These are phyloP conservation scores for Leptopilina myrica DNA, from an alignment of 2,888 invertebrate species.

Conservation along the genomic window DNA sequence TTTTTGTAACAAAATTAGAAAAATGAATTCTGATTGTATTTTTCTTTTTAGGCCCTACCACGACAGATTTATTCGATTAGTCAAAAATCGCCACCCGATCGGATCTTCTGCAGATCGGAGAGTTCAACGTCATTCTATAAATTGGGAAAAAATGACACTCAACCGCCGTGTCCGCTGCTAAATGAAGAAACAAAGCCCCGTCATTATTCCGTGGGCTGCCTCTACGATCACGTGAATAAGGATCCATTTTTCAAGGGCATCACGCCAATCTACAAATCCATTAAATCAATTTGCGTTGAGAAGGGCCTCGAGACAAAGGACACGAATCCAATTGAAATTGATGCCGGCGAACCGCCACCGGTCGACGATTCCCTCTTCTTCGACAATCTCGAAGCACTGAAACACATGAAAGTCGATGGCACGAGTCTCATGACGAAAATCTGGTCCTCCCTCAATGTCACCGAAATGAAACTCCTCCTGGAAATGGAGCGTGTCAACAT, in stretches of 20 bases:
- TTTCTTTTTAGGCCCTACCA: constrained; percentile 17
- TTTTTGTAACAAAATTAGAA: too few relatives aligned
- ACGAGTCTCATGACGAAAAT: constrained; percentile 67
- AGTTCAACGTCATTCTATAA: constrained; percentile 30
- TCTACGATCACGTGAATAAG: constrained; percentile 61
- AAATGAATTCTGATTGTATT: neutral
- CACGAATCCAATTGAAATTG: constrained; percentile 63
- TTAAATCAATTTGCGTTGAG: constrained; percentile 59
- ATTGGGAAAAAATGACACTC: neutral
- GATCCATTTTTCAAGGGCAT: constrained; percentile 62
- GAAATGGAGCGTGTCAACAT: constrained; percentile 67
- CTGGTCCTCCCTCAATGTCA: constrained; percentile 67
- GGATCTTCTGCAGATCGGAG: constrained; percentile 8
- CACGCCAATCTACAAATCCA: constrained; percentile 65
- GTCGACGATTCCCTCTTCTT: constrained; percentile 73
- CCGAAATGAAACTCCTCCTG: constrained; percentile 68
- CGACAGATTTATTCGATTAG: constrained; percentile 10
- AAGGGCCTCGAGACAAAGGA: constrained; percentile 52
- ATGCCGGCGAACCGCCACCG: constrained; percentile 72
- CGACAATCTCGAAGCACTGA: constrained; percentile 69
- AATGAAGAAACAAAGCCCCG: constrained; percentile 54
- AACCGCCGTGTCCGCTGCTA: neutral
- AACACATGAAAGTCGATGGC: constrained; percentile 62
- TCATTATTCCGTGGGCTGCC: constrained; percentile 65
- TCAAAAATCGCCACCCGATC: constrained; percentile 9